Evolutionary conservation across 35 echinoderm and acorn worm genomes (phyloP).

Genomic region (Strongylocentrotus purpuratus): DNA sequence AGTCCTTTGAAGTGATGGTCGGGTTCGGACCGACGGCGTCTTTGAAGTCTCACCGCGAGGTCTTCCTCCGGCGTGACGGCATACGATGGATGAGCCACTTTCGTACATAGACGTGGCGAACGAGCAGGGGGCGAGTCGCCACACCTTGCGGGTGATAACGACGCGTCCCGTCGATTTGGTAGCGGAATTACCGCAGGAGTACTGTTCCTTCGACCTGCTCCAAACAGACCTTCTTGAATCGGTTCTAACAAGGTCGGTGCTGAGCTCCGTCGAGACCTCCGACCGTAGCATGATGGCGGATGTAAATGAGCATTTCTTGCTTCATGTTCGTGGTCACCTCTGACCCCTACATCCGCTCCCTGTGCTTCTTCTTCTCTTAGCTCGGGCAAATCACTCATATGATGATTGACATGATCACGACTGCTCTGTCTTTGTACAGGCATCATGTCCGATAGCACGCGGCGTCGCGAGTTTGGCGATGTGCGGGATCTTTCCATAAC

Average conservation of each 20-base stretch:
- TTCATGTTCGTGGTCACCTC: not conserved
- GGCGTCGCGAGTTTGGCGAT: constrained; percentile 23
- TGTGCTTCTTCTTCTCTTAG: constrained; percentile 17
- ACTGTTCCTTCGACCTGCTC: constrained; percentile 32
- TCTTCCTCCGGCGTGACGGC: constrained; percentile 17
- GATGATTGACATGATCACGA: constrained; percentile 33
- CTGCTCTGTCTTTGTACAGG: constrained; percentile 30
- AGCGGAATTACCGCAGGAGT: not conserved
- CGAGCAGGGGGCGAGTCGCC: constrained; percentile 31
- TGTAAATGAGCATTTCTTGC: constrained; percentile 8
- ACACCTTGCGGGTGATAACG: constrained; percentile 20
- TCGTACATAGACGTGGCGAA: constrained; percentile 20
- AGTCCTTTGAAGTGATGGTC: constrained; percentile 7
- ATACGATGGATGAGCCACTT: not conserved
- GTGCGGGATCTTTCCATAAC: constrained; percentile 21
- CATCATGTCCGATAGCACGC: not conserved
- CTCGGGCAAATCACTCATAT: constrained; percentile 19
- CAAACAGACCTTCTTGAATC: constrained; percentile 49
- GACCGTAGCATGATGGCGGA: not conserved
- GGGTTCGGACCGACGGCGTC: constrained; percentile 29
- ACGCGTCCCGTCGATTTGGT: not conserved
- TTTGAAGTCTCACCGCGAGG: not conserved
- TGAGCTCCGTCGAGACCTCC: constrained; percentile 32
- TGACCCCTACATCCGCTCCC: constrained; percentile 23
- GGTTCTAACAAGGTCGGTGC: constrained; percentile 41